phyloP scores from a whole-genome alignment of 2,113 vertebrate species.

The Sula dactylatra region DNA sequence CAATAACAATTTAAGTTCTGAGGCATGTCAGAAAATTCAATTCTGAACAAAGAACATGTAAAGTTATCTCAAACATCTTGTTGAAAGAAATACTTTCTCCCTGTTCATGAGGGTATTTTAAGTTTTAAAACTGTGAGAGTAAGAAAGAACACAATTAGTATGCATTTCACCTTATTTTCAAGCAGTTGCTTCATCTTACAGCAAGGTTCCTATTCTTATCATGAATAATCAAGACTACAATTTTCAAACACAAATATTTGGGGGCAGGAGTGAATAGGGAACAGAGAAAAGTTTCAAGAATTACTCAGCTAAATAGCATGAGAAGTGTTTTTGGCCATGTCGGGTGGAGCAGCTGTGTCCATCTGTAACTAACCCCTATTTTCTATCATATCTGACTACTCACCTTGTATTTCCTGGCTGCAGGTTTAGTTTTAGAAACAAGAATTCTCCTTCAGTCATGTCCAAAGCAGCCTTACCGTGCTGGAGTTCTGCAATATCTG shows the following conservation, averaged over 20 bases:
- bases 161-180: not conserved
- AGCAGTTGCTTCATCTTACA: not conserved
- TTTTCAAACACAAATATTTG: not conserved
- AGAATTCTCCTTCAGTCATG: not conserved
- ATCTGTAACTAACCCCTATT: not conserved
- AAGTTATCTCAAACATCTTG: conserved; percentile 2
- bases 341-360: rapidly evolving
- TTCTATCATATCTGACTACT: not conserved
- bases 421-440: not conserved
- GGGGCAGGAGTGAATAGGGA: not conserved
- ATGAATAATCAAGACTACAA: not conserved
- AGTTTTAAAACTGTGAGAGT: not conserved
- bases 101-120: not conserved
- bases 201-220: not conserved
- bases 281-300: not conserved
- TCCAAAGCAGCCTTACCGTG: not conserved
- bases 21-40: conserved; percentile 56
- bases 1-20: conserved; percentile 48
- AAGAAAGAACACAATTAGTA: not conserved
- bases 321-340: not conserved
- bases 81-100: conserved; percentile 30
- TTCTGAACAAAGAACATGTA: not conserved
- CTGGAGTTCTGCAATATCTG: not conserved
- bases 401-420: not conserved
- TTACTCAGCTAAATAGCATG: not conserved